These are phyloP conservation scores for Dinomys branickii DNA, from an alignment of 2,113 vertebrate species.

Conservation along the genomic window DNA sequence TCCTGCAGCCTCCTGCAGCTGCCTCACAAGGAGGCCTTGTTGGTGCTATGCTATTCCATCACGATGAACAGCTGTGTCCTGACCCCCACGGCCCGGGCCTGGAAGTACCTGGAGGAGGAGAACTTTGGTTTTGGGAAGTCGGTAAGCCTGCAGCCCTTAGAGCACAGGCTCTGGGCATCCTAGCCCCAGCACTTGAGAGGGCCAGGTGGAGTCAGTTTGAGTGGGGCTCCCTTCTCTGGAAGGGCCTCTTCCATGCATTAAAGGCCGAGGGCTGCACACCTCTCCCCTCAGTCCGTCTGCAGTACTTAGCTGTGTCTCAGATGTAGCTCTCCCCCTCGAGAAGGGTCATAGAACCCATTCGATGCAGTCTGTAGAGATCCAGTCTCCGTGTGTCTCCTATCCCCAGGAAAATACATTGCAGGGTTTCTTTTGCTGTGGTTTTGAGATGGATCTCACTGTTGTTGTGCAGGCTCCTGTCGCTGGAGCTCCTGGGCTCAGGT, in stretches of 20 bases:
- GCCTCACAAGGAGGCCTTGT: slow-evolving; percentile 70
- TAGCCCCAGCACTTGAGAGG: background rate
- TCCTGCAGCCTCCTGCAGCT: slow-evolving; percentile 83
- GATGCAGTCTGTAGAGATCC: background rate
- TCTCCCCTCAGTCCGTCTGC: background rate
- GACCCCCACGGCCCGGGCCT: slow-evolving; percentile 75
- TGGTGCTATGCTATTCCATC: slow-evolving; percentile 83
- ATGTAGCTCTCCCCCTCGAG: background rate
- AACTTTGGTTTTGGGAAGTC: slow-evolving; percentile 75
- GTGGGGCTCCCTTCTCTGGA: background rate
- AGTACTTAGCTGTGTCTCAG: background rate
- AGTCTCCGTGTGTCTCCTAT: background rate
- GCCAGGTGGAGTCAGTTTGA: background rate
- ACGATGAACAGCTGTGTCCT: slow-evolving; percentile 83
- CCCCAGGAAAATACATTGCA: background rate
- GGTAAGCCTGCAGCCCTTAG: slow-evolving; percentile 74
- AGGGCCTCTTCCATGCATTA: background rate
- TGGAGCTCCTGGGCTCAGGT: background rate
- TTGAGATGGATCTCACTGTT: background rate
- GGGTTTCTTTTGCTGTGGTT: background rate
- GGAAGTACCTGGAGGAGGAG: slow-evolving; percentile 83
- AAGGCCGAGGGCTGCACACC: background rate
- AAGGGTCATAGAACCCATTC: background rate
- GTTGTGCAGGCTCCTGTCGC: background rate
- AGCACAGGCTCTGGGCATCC: background rate